These are phyloP conservation scores for Pyrochroa serraticornis DNA, from an alignment of 2,888 invertebrate genomes.

Conservation along the genomic window DNA sequence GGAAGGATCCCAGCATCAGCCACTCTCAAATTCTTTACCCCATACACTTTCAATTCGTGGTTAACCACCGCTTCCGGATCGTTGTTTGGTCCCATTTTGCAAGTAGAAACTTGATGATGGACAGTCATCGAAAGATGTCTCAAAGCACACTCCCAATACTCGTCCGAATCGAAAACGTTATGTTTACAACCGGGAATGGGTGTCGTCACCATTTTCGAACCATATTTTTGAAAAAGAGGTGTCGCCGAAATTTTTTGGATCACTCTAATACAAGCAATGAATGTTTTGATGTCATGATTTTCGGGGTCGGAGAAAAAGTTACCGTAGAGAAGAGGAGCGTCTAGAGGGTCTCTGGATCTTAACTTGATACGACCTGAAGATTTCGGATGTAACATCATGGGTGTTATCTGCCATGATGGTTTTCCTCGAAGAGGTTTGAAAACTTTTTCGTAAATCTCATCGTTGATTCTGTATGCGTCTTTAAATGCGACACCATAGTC, in stretches of 20 bases:
- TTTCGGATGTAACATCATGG: constrained; percentile 61
- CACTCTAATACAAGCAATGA: constrained; percentile 63
- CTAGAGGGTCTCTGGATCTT: constrained; percentile 61
- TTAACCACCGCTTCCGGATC: constrained; percentile 63
- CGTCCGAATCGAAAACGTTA: constrained; percentile 63
- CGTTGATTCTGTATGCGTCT: no score
- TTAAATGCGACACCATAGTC: constrained; percentile 59
- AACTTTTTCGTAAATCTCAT: constrained; percentile 36
- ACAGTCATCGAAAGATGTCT: constrained; percentile 59
- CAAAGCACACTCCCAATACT: constrained; percentile 72
- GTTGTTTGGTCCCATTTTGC: constrained; percentile 60
- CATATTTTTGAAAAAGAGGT: constrained; percentile 62
- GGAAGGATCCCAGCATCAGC: constrained; percentile 63
- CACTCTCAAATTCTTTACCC: constrained; percentile 58
- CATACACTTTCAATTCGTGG: constrained; percentile 59
- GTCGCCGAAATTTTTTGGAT: constrained; percentile 59
- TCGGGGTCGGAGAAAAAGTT: constrained; percentile 61
- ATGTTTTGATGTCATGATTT: constrained; percentile 57
- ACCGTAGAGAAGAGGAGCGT: constrained; percentile 66
- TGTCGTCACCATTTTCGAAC: constrained; percentile 57
- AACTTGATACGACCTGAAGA: constrained; percentile 62
- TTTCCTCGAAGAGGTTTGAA: constrained; percentile 55
- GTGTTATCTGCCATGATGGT: constrained; percentile 47
- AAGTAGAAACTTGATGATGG: constrained; percentile 61
- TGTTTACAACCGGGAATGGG: constrained; percentile 64